Base-by-base conservation (phyloP, 1,140 invertebrate genomes). In the Eriosoma lanigerum region DNA sequence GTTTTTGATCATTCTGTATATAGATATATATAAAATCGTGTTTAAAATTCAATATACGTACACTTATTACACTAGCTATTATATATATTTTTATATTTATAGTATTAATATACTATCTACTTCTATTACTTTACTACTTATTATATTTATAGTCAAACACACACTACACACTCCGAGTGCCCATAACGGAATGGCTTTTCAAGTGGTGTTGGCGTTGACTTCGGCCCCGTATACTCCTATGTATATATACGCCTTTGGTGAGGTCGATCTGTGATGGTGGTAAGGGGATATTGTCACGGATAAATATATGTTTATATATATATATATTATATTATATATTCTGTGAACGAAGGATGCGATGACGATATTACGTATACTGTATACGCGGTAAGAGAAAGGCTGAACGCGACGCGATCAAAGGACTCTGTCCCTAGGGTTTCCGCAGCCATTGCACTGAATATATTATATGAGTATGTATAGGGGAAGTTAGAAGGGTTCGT, bases 361-460 rank as follows among this genome's bases (percentile, higher is more conserved):
- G 64, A 68, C 64, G 21, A 24, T 38, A 38, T 38, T 38, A 8
- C 32, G 32, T 38, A 38, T 38, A 38, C 32, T 3, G 32, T 38
- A 8, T 8, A 38, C 32, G 32, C 32, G 32, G 32, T 38, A n/a
- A 46, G 64, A 46, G 29, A 17, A 62, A 19, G 32, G 62, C 32
- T 29, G 70, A 73, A 52, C 13, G 52, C 56, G 56, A 19, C 32
- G 56, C 38, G 75, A 75, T 78, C 75, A 78, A 78, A 78, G 75
- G 75, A 62, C 56, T 48, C 75, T 46, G 75, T 62, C 73, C 73
- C 73, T 58, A 17, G 73, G 73, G 73, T 38, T 52, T 76, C 32
- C 54, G 54, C 50, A 29, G 73, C 73, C 73, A 76, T 76, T 73
- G 26, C 50, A 32, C n/a, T 6, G 32, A 38, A 38, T 38, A 38